These are phyloP conservation scores for Sturnus vulgaris DNA, from an alignment of 2,113 vertebrate species.

Conservation along the genomic window DNA sequence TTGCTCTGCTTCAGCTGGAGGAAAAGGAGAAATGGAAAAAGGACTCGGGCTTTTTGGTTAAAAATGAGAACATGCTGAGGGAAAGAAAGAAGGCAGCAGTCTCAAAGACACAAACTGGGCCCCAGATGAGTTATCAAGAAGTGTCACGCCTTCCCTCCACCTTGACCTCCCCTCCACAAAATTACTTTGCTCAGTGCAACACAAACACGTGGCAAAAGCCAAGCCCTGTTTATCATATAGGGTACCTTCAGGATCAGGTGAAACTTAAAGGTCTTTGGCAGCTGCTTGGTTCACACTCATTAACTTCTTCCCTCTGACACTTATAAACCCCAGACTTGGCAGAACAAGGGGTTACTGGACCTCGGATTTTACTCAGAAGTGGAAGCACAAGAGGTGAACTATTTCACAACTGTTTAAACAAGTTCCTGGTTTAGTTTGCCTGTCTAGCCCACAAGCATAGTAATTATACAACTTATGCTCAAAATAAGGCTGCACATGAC, in stretches of 20 bases:
- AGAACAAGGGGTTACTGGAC: background rate
- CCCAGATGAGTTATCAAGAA: background rate
- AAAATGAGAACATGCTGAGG: background rate
- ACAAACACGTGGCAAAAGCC: background rate
- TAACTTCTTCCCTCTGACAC: constrained; percentile 31
- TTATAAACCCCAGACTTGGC: constrained; percentile 5
- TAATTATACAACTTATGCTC: constrained; percentile 9
- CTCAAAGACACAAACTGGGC: background rate
- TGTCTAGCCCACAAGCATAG: background rate
- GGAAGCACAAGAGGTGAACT: constrained; percentile 27
- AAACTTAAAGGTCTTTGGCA: constrained; percentile 20
- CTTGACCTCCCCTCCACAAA: constrained; percentile 24
- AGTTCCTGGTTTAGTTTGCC: background rate
- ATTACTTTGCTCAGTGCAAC: constrained; percentile 9
- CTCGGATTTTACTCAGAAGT: constrained; percentile 15
- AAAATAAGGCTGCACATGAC: background rate
- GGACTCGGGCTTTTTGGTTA: background rate
- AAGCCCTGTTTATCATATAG: background rate
- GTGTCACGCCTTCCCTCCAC: background rate
- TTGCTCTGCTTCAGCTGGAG: background rate
- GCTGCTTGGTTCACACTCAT: background rate
- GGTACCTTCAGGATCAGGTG: constrained; percentile 30
- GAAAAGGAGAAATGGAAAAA: background rate
- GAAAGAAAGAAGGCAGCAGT: background rate
- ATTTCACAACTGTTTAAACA: constrained; percentile 55